Evolutionary conservation across 2,797 vertebrate genomes (phyloP).

Genomic region (Malurus splendens): DNA sequence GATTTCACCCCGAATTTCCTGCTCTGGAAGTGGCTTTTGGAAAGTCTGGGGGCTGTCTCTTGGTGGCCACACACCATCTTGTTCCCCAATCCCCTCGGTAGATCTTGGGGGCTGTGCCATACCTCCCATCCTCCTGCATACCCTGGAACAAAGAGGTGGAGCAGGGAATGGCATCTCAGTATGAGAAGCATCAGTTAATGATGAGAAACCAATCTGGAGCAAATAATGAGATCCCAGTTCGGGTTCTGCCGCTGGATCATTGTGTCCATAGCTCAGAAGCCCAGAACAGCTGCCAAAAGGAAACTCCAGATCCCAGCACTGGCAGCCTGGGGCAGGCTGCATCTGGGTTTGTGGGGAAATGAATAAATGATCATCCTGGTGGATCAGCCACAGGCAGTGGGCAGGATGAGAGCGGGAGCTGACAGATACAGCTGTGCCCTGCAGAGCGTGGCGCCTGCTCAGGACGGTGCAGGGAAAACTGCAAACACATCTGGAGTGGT

Average conservation of each 20-base stretch:
- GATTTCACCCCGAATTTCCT: not conserved
- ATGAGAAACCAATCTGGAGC: not conserved
- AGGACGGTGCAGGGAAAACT: not conserved
- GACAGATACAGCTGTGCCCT: not conserved
- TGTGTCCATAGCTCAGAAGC: not conserved
- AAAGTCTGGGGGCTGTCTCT: not conserved
- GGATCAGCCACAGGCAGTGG: not conserved
- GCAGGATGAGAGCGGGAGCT: not conserved
- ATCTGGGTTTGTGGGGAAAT: not conserved
- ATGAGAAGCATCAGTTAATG: not conserved
- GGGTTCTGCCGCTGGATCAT: not conserved
- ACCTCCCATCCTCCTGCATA: not conserved
- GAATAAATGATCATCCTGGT: not conserved
- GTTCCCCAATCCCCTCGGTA: rapidly evolving
- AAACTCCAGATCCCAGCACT: not conserved
- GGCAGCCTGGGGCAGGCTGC: not conserved
- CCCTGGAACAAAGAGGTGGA: not conserved
- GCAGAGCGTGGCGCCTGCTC: not conserved
- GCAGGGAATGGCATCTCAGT: rapidly evolving
- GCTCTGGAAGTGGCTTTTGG: not conserved
- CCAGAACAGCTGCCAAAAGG: not conserved
- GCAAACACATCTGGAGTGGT: not conserved
- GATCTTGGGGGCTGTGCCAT: rapidly evolving
- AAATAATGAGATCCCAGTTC: not conserved
- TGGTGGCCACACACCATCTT: rapidly evolving